These are phyloP conservation scores for Cosmia trapezina DNA, from an alignment of 2,888 invertebrate species.

Conservation along the genomic window DNA sequence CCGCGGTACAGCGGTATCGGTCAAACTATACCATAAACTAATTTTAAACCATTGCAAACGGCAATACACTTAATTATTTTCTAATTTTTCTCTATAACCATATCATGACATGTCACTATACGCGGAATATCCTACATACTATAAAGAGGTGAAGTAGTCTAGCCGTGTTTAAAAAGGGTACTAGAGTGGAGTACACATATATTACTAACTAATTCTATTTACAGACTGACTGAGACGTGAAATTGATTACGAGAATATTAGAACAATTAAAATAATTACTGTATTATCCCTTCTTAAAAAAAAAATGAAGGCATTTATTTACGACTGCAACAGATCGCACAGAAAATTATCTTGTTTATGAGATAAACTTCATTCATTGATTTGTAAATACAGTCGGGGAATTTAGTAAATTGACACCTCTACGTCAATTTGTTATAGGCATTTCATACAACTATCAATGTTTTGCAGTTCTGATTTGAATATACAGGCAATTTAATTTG, in stretches of 20 bases:
- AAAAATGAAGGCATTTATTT: neutral
- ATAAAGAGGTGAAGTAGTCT: slow-evolving; percentile 65
- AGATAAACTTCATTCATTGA: neutral
- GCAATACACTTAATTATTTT: neutral
- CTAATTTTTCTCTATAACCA: slow-evolving; percentile 11
- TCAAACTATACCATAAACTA: neutral
- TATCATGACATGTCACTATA: slow-evolving; percentile 46
- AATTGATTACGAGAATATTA: neutral
- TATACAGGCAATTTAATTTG: no score
- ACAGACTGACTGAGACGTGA: slow-evolving; percentile 56
- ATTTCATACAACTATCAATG: no score
- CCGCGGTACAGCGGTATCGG: no score
- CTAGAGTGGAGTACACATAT: slow-evolving; percentile 57
- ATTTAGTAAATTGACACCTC: no score
- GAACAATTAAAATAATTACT: neutral
- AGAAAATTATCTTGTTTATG: neutral
- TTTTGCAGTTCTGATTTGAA: no score
- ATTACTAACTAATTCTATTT: slow-evolving; percentile 63
- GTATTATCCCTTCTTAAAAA: neutral
- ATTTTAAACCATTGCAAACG: neutral
- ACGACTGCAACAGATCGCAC: neutral
- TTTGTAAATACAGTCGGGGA: no score
- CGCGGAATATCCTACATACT: slow-evolving; percentile 55
- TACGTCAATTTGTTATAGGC: no score
- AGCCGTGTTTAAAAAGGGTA: slow-evolving; percentile 67